Conservation (phyloP, 2,797 vertebrate species). For the Spondyliosoma cantharus region DNA sequence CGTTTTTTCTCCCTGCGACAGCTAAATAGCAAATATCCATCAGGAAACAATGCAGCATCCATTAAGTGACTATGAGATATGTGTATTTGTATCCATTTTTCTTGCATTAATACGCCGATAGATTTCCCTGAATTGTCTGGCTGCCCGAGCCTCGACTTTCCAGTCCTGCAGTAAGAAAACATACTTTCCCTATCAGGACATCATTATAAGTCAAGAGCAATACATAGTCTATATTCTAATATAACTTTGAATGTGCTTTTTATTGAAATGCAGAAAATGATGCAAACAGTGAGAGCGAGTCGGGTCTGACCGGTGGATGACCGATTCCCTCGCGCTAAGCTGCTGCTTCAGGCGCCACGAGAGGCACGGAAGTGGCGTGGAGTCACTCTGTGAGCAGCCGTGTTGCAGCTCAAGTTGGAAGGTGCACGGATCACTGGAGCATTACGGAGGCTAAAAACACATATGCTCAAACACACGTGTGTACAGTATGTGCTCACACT, state of each 20-base stretch:
- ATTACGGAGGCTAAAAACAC: not conserved
- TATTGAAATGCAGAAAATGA: constrained; percentile 8
- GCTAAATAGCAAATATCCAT: constrained; percentile 27
- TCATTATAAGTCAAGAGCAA: not conserved
- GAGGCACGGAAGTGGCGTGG: constrained; percentile 23
- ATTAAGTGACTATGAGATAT: constrained; percentile 5
- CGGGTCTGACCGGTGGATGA: constrained; percentile 40
- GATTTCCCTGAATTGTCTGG: not conserved
- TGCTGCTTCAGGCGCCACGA: constrained; percentile 33
- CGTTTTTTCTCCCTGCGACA: not conserved
- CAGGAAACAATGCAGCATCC: constrained; percentile 17
- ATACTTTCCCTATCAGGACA: not conserved
- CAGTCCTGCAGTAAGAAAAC: not conserved
- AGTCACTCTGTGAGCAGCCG: constrained; percentile 33
- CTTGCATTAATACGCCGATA: constrained; percentile 21
- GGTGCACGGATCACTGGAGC: constrained; percentile 31
- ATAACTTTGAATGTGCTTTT: not conserved
- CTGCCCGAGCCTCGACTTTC: not conserved
- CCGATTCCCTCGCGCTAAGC: constrained; percentile 23
- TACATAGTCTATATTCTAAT: not conserved
- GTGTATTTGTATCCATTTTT: constrained; percentile 12
- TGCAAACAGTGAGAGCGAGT: constrained; percentile 21
- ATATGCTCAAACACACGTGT: constrained; percentile 15
- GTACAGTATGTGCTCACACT: not conserved
- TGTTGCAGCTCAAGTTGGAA: constrained; percentile 33